Base-by-base conservation (phyloP, 2,888 invertebrate species). In the Xylophagus ater region DNA sequence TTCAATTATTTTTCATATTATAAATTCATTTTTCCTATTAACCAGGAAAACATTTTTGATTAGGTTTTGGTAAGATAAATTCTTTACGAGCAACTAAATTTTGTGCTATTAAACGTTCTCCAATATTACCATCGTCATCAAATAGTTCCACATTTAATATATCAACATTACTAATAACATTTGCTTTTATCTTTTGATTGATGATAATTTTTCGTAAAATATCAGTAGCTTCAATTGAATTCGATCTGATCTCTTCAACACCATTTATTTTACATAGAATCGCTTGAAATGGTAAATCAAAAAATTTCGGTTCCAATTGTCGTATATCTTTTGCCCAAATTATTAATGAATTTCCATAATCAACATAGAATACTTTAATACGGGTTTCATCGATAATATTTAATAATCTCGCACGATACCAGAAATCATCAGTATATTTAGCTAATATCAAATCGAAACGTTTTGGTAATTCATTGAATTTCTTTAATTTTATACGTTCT, bases 371-470 rank as follows among this genome's bases (percentile, higher is more conserved):
- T 2, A 42, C 40, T 34, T 43, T 47, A 2, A 44, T 17, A 9
- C 20, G 24, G 8, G 39, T 21, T 9, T 47, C 44, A 24, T 44
- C 40, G 21, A 41, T 24, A 18, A 41, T 15, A 28, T 37, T 40
- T 13, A 38, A 14, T 19, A 63, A 46, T 42, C 59, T 57, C 0
- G 59, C 64, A 2, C 63, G 54, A 46, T 64, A 64, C 54, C 56
- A 64, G 7, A 47, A 48, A 29, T 55, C 54, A 38, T 43, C 53
- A 5, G 44, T 43, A 37, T 58, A 64, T 9, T 49, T 49, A 0
- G 60, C 57, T 28, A 62, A 39, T 4, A 64, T 60, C 36, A 61
- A 43, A 33, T 60, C 59, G 33, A 54, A 17, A 19, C 18, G 18
- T 6, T 6, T 17, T 13, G 20, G 4, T 19, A 20, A 17, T 20